Evolutionary conservation across 2,113 vertebrate species (phyloP), one percentile per base, ranked within the genome.

Genomic region (Cyphomyrus discorhynchus): DNA sequence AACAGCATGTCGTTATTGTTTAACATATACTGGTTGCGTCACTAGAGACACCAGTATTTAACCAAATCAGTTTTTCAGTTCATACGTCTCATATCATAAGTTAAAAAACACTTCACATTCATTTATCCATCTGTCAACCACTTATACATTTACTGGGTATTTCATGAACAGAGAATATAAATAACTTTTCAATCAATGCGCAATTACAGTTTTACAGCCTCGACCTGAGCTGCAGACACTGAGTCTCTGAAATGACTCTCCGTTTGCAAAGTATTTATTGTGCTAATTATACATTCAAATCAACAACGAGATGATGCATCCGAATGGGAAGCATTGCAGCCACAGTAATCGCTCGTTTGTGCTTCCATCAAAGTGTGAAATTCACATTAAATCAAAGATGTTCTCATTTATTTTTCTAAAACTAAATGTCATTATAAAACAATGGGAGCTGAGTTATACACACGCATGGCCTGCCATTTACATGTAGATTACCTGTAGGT

Each of bases 381-480:
- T 87, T 47, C 47, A 56, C 85, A 87, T 87, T 87, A 87, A 87
- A 53, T 53, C 50, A 53, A 87, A 87, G 24, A 87, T 87, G 85
- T 35, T 87, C 31, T 39, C 27, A 53, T 56, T 35, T 87, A 87
- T 87, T 87, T 87, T 53, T 56, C 27, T 21, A 31, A 50, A 47
- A 27, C 83, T 27, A 86, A 86, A 50, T 86, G 83, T 31, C 83
- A 53, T 87, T 53, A 49, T 53, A 53, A 87, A 87, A 87, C 53
- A 53, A 53, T 3, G 31, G 47, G 31, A 52, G n/a, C 27, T 35
- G 10, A n/a, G 50, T 56, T 52, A 53, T 17, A 27, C 49, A 53
- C 27, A 87, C 1, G 35, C 27, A 87, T 53, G n/a, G 27, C 50
- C 27, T 53, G 50, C 19, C 3, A 53, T 86, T 86, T 86, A 86